Conservation (phyloP, 2,888 invertebrate genomes). For the Cosmia trapezina region DNA sequence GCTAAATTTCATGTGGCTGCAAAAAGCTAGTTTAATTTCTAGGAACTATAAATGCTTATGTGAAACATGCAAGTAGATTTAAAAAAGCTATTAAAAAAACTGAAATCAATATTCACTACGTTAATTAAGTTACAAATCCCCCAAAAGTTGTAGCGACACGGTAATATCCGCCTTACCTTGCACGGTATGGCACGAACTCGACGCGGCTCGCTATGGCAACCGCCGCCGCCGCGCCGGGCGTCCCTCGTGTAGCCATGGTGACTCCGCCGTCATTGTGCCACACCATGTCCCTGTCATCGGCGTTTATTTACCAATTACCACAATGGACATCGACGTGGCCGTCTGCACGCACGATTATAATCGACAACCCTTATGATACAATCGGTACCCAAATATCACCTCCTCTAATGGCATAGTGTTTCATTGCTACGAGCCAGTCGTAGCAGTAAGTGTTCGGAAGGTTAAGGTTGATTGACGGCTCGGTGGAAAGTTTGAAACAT, state of each 20-base stretch:
- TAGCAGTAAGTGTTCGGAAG: conserved; percentile 58
- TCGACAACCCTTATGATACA: conserved; percentile 67
- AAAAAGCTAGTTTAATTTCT: neutral
- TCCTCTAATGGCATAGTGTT: conserved; percentile 43
- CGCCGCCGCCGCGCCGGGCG: conserved; percentile 68
- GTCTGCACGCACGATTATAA: conserved; percentile 71
- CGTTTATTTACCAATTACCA: conserved; percentile 83
- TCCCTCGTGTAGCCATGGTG: conserved; percentile 79
- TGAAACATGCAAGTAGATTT: conserved; percentile 19
- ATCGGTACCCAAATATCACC: conserved; percentile 54
- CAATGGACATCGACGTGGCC: conserved; percentile 73
- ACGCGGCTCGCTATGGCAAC: conserved; percentile 72
- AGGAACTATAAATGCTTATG: neutral
- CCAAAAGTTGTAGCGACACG: conserved; percentile 60
- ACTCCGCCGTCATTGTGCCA: conserved; percentile 67
- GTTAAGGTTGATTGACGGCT: conserved; percentile 70
- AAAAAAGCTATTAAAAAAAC: conserved; percentile 21
- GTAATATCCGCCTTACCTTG: conserved; percentile 69
- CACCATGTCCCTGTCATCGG: conserved; percentile 70
- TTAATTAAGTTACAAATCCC: conserved; percentile 70
- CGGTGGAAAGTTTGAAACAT: conserved; percentile 65
- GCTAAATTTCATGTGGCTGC: conserved; percentile 26
- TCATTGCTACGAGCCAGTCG: conserved; percentile 55
- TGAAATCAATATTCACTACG: conserved; percentile 65
- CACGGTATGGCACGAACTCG: conserved; percentile 74